Evolutionary conservation across 2,797 vertebrate species (phyloP).

Genomic region (Xerus rutilus): DNA sequence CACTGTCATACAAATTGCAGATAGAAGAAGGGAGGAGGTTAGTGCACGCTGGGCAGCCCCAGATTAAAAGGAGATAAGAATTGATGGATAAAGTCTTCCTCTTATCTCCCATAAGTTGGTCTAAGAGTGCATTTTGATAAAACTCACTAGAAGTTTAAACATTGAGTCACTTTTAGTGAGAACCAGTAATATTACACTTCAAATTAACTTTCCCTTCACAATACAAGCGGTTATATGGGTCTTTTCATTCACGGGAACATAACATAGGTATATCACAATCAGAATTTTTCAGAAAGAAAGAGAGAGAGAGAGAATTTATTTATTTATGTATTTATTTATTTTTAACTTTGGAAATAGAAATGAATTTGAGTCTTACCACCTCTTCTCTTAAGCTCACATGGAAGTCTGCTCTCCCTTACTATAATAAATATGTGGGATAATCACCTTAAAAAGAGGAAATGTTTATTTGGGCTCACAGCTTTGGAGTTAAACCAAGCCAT

Average conservation of each 20-base stretch:
- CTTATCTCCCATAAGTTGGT: background rate
- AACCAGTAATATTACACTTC: background rate
- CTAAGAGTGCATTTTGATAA: background rate
- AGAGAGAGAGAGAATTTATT: no score
- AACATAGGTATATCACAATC: background rate
- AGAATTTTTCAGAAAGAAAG: background rate
- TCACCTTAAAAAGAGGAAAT: background rate
- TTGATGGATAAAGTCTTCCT: background rate
- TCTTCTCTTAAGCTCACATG: background rate
- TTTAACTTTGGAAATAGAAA: background rate
- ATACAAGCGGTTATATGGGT: background rate
- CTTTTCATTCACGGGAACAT: background rate
- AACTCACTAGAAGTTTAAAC: background rate
- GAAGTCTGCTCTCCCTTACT: background rate
- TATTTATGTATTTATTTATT: no score
- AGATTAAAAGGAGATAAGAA: background rate
- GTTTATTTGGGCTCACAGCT: background rate
- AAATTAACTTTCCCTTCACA: background rate
- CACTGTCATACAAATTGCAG: background rate
- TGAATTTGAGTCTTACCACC: background rate
- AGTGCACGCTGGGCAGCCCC: fast-evolving
- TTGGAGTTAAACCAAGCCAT: background rate
- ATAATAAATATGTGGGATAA: background rate
- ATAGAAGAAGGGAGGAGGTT: background rate
- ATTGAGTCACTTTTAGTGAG: background rate